Conservation (phyloP, 2,888 invertebrate genomes). For the Drosophila cyrtoloma region DNA sequence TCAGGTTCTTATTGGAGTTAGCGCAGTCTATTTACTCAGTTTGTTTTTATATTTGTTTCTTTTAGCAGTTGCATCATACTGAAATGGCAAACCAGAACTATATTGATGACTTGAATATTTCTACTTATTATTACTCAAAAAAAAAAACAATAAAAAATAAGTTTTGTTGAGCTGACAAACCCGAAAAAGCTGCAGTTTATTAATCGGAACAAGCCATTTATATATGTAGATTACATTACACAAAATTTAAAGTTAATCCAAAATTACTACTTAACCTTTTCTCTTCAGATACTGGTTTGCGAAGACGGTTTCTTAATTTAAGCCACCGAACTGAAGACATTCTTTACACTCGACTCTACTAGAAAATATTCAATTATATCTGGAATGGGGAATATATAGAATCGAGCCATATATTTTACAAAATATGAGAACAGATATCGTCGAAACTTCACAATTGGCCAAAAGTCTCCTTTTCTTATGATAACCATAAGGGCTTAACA, state of each 20-base stretch:
- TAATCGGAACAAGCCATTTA: not conserved
- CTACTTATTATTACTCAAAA: not conserved
- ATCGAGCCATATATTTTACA: not conserved
- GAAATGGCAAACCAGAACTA: not conserved
- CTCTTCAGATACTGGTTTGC: not conserved
- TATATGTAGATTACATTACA: not conserved
- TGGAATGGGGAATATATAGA: not conserved
- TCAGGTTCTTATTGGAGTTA: not conserved
- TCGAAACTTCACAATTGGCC: not conserved
- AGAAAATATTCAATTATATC: not conserved
- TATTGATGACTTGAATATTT: not conserved
- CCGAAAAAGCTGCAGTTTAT: not conserved
- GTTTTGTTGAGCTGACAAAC: not conserved
- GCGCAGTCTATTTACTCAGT: not conserved
- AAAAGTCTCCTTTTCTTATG: not conserved
- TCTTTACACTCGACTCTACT: not conserved
- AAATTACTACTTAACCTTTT: not conserved
- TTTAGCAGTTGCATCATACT: not conserved
- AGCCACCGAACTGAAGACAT: not conserved
- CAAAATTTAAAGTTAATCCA: not conserved
- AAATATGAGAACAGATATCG: not conserved
- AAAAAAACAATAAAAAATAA: not conserved
- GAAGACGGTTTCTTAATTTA: not conserved
- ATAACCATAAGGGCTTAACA: not conserved
- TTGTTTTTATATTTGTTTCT: not conserved